These are phyloP conservation scores for Saccostrea echinata DNA, from an alignment of 1,140 invertebrate species.

Conservation along the genomic window DNA sequence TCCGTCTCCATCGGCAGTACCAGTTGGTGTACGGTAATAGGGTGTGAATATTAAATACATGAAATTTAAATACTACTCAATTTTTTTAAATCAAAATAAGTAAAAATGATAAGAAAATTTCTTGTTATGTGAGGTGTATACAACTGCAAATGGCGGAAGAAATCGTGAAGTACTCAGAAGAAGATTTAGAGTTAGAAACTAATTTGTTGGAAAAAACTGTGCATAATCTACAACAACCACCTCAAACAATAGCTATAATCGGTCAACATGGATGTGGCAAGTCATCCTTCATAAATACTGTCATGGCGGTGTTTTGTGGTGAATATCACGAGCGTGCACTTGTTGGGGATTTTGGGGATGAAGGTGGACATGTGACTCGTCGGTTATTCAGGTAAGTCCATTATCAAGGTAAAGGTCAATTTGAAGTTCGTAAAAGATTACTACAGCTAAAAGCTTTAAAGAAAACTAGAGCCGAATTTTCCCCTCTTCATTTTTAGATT, in stretches of 20 bases:
- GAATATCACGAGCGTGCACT: neutral
- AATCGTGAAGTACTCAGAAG: neutral
- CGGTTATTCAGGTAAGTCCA: neutral
- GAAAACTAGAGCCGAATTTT: too few relatives aligned
- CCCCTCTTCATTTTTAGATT: too few relatives aligned
- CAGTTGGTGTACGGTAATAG: too few relatives aligned
- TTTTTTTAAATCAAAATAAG: too few relatives aligned
- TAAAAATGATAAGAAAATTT: neutral
- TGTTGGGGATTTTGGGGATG: neutral
- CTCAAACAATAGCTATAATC: neutral
- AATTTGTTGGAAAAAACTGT: neutral
- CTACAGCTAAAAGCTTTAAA: too few relatives aligned
- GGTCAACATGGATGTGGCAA: constrained; percentile 14
- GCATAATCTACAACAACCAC: neutral
- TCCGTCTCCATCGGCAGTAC: too few relatives aligned
- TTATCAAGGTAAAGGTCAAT: too few relatives aligned
- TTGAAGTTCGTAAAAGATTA: too few relatives aligned
- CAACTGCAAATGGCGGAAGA: neutral
- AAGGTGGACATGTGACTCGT: neutral
- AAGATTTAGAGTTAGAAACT: constrained; percentile 11
- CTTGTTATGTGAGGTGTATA: constrained; percentile 9
- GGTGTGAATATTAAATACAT: too few relatives aligned
- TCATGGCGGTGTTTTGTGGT: constrained; percentile 5
- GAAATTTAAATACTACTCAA: too few relatives aligned
- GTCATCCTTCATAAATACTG: neutral